These are phyloP conservation scores for Holacanthella duospinosa DNA, from an alignment of 2,888 invertebrate genomes.

Conservation along the genomic window DNA sequence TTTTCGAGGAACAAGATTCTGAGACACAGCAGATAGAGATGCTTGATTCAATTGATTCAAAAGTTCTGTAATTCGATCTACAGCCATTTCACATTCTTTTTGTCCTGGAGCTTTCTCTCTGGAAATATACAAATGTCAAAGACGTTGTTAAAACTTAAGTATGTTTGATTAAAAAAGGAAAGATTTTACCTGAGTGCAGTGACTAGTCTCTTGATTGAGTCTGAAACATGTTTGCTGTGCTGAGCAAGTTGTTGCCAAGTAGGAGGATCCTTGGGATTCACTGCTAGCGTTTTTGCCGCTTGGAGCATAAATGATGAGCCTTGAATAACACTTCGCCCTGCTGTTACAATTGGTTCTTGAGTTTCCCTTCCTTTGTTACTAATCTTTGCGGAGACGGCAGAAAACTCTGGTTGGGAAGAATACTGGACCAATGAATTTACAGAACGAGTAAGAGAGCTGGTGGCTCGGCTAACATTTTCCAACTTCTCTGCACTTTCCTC, in stretches of 20 bases:
- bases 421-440: constrained; percentile 86
- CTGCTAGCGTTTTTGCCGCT: constrained; percentile 77
- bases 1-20: constrained; percentile 57
- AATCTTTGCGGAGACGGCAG: constrained; percentile 81
- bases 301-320: constrained; percentile 83
- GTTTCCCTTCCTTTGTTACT: constrained; percentile 68
- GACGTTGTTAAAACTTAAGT: not conserved
- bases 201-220: constrained; percentile 65
- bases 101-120: constrained; percentile 94
- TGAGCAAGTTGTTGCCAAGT: constrained; percentile 90
- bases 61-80: constrained; percentile 63
- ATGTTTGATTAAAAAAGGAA: constrained; percentile 1
- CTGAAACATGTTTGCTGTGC: constrained; percentile 90
- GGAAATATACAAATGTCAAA: constrained; percentile 19
- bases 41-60: constrained; percentile 76
- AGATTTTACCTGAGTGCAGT: constrained; percentile 16
- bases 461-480: constrained; percentile 61
- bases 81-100: constrained; percentile 75
- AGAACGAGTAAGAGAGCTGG: constrained; percentile 74
- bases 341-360: constrained; percentile 77
- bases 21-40: constrained; percentile 75
- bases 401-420: constrained; percentile 87
- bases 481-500: constrained; percentile 70
- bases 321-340: constrained; percentile 67
- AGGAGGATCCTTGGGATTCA: constrained; percentile 78